phyloP scores from a whole-genome alignment of 53 echinoderm and acorn worm species.

The Arbacia lixula region DNA sequence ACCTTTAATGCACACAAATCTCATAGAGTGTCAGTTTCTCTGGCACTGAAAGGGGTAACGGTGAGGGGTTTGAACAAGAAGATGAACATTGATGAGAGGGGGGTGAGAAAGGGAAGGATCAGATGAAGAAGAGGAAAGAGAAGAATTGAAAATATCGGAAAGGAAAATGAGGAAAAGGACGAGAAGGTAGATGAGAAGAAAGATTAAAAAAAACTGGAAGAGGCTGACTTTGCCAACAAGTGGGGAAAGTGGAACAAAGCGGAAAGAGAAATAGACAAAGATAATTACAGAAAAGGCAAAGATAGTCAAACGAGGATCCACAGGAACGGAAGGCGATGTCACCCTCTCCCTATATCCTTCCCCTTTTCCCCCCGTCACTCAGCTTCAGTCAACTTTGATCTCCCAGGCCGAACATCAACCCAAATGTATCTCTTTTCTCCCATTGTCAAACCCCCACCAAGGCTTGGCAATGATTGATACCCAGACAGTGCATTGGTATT shows the following conservation, averaged over 20 bases:
- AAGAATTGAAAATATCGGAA: neutral
- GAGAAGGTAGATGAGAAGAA: conserved; percentile 19
- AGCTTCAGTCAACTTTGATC: conserved; percentile 35
- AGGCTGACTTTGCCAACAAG: neutral
- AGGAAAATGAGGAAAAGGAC: neutral
- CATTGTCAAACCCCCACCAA: neutral
- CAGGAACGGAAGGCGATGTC: conserved; percentile 43
- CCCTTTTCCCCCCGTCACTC: conserved; percentile 38
- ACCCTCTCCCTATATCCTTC: conserved; percentile 21
- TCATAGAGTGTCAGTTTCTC: no score
- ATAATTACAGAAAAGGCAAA: no score
- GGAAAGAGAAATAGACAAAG: no score
- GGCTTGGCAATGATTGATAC: conserved; percentile 9
- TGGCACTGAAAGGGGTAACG: no score
- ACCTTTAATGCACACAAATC: no score
- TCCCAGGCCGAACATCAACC: conserved; percentile 33
- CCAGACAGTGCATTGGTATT: conserved; percentile 49
- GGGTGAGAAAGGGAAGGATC: neutral
- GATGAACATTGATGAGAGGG: neutral
- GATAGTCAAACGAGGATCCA: no score
- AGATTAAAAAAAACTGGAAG: no score
- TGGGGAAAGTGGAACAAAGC: neutral
- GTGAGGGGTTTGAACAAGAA: neutral
- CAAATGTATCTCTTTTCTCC: conserved; percentile 43
- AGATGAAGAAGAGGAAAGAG: neutral